Evolutionary conservation across 2,888 invertebrate species (phyloP).

Genomic region (Fragum fragum): DNA sequence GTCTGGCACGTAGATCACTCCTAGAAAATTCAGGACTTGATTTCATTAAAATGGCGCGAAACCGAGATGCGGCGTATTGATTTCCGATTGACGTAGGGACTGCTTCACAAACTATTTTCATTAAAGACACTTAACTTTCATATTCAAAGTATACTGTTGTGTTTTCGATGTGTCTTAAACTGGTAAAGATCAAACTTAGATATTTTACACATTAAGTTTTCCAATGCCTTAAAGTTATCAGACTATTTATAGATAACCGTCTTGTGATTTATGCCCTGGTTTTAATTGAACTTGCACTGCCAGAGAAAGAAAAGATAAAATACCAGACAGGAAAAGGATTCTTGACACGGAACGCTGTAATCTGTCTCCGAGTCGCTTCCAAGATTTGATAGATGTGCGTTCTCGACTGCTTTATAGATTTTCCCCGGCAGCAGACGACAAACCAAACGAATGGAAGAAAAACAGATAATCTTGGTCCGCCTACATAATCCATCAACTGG

Average conservation of each 20-base stretch:
- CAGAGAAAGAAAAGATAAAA: background rate
- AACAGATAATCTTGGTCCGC: constrained; percentile 1
- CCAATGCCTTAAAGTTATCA: too few relatives aligned
- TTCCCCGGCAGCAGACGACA: constrained; percentile 9
- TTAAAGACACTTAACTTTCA: constrained; percentile 7
- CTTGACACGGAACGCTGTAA: constrained; percentile 20
- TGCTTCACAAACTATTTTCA: constrained; percentile 26
- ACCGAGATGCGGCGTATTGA: constrained; percentile 28
- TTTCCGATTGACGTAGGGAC: constrained; percentile 23
- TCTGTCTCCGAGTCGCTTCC: constrained; percentile 17
- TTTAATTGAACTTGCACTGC: background rate
- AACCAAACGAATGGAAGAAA: background rate
- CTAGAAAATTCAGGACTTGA: constrained; percentile 25
- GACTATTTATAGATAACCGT: too few relatives aligned
- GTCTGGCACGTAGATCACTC: constrained; percentile 28
- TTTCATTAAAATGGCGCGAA: constrained; percentile 34
- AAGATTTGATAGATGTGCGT: constrained; percentile 25
- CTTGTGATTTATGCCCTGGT: background rate
- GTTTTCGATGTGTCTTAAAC: too few relatives aligned
- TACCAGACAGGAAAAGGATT: background rate
- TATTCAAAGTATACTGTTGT: too few relatives aligned
- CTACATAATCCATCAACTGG: background rate
- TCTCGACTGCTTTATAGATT: constrained; percentile 21
- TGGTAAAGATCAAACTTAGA: too few relatives aligned
- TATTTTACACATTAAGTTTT: too few relatives aligned